Conservation (phyloP, 2,113 vertebrate genomes). For the Lethenteron camtschaticum region DNA sequence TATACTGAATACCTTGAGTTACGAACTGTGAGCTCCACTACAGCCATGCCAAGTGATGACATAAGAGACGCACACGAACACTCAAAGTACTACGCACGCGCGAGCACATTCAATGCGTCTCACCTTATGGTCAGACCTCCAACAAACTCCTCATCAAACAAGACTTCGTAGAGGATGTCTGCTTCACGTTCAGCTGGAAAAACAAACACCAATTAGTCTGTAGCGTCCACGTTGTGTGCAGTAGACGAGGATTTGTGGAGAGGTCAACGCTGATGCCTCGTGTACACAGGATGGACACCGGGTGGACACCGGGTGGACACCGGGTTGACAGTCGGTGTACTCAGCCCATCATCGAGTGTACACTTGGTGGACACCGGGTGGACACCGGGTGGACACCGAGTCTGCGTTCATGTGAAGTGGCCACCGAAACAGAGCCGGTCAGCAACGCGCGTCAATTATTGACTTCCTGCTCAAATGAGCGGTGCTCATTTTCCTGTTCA, state of each 20-base stretch:
- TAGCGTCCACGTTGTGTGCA: background rate
- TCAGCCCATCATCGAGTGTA: background rate
- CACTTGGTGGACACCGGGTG: background rate
- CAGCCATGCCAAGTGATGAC: too few relatives aligned
- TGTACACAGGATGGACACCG: background rate
- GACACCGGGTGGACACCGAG: too few relatives aligned
- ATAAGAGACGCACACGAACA: too few relatives aligned
- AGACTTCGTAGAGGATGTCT: constrained; percentile 81
- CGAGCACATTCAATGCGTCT: constrained; percentile 9
- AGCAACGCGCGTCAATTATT: too few relatives aligned
- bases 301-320: too few relatives aligned
- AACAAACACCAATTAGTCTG: constrained; percentile 9
- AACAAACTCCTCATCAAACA: constrained; percentile 89
- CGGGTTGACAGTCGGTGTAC: background rate
- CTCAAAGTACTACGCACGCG: background rate
- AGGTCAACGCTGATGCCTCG: background rate
- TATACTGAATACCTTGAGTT: background rate
- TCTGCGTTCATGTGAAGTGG: too few relatives aligned
- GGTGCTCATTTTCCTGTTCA: too few relatives aligned
- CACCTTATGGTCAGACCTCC: constrained; percentile 85
- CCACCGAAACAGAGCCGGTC: too few relatives aligned
- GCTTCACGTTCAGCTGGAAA: constrained; percentile 55
- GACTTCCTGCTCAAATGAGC: too few relatives aligned
- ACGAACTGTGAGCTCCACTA: too few relatives aligned
- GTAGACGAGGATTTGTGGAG: background rate